Base-by-base conservation (phyloP, 1,140 invertebrate species). In the Drosophila kanapiae region DNA sequence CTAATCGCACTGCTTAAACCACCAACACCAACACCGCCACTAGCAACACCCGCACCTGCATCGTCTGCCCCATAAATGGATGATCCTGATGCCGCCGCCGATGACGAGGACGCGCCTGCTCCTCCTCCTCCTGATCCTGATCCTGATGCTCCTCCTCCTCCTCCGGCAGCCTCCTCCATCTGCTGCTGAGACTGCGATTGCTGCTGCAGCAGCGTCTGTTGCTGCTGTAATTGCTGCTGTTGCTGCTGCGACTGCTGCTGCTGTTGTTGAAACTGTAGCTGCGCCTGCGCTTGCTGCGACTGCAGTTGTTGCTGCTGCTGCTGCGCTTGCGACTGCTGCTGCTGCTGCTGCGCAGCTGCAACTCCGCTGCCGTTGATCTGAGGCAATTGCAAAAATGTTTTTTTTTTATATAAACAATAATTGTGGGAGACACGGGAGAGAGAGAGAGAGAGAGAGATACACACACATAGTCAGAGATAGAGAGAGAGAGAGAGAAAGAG, bases 41-140 rank as follows among this genome's bases (percentile, higher is more conserved):
- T 78, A 86, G 91, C 82, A 90, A 86, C 86, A 79, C 76, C 81
- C 81, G 85, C 85, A 88, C 85, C 85, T 90, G 85, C 85, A 90
- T 90, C 85, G 70, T 90, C 85, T 56, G 85, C 85, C 84, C 85
- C 85, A 75, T 90, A 87, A 77, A 87, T 70, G 48, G 80, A 59
- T 35, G 59, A 70, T 75, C 72, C 53, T 35, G 71, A 60, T 54
- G 81, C 58, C 18, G 75, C 49, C 40, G 75, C 54, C 38, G 75
- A 57, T 43, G 70, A 47, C 23, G 78, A 53, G n/a, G 57, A 33
- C 31, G 78, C 63, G 35, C 56, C 27, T 35, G 29, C 61, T 27
- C 56, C 62, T 33, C 37, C 7, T 54, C 51, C 61, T 27, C 56
- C 62, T 33, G 38, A 4, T 54, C 51, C 51, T 31, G 48, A 29